Base-by-base conservation (phyloP, 1,140 invertebrate species). In the Triops cancriformis region DNA sequence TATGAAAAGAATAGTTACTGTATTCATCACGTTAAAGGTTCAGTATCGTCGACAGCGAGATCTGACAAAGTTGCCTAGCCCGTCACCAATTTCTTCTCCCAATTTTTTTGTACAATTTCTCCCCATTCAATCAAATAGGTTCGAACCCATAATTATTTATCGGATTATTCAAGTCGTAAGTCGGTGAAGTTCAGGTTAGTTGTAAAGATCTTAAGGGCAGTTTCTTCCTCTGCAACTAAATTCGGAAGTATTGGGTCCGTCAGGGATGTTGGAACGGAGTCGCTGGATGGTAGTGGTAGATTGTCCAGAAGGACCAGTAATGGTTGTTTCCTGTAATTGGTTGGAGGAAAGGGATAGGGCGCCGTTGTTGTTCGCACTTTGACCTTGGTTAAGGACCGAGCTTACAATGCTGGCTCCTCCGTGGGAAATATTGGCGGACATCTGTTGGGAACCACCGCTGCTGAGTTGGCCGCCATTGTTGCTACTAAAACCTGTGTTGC, bases 391-490 rank as follows among this genome's bases (percentile, higher is more conserved):
- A 64, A 64, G 14, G 0, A 64, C 51, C 1, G 51, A 64, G 51
- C 51, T 64, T 12, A 64, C 51, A 64, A 64, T 64, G 51, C 51
- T 64, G 51, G 51, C 51, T 64, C 51, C 51, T 64, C 51, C 51
- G 14, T 64, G 51, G n/a, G 51, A 64, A 64, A 64, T 64, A 2
- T 64, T 64, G 51, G 51, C 51, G 14, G 14, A n/a, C 18, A 64
- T 6, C 7, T 64, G n/a, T 23, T 64, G 51, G 3, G 10, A 12
- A n/a, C 51, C 51, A 23, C 51, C 18, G 51, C 18, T 64, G 51
- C 18, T 64, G 0, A 64, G 51, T 0, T 23, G 51, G 14, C 51
- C 51, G 0, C 51, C 51, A 2, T 18, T n/a, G 51, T 64, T 64
- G 51, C 51, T 64, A 14, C 51, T 64, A 64, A 23, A 18, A 6